These are phyloP conservation scores for Musca domestica DNA, from an alignment of 1,140 invertebrate genomes.

Conservation along the genomic window DNA sequence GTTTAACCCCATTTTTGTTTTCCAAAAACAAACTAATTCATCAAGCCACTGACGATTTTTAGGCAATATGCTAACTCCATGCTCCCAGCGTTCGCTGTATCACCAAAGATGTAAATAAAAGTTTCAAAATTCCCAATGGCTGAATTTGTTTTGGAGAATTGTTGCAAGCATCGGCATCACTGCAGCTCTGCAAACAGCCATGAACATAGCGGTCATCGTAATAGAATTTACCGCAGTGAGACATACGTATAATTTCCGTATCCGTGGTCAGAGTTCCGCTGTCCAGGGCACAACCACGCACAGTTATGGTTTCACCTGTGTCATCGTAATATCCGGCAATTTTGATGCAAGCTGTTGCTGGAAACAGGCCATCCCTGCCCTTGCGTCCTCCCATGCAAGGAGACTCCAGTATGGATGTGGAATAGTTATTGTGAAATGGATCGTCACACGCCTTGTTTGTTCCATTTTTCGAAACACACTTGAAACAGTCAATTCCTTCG, in stretches of 20 bases:
- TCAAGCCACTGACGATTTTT: no score
- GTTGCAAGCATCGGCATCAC: constrained; percentile 84
- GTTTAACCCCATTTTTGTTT: no score
- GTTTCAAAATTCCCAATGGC: no score
- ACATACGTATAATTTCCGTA: constrained; percentile 90
- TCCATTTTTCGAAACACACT: constrained; percentile 89
- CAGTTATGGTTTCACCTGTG: constrained; percentile 73
- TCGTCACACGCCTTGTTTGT: constrained; percentile 88
- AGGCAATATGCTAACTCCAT: no score
- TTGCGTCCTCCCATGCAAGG: constrained; percentile 93
- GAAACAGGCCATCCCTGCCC: constrained; percentile 88
- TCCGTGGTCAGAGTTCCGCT: constrained; percentile 89
- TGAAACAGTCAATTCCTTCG: constrained; percentile 85
- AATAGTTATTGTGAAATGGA: constrained; percentile 94
- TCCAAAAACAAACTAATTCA: no score
- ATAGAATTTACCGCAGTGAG: constrained; percentile 87
- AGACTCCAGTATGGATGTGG: constrained; percentile 76
- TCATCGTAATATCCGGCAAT: constrained; percentile 81
- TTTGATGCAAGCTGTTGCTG: constrained; percentile 96
- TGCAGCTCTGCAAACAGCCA: constrained; percentile 84
- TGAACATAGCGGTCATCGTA: constrained; percentile 84
- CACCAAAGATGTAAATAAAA: no score
- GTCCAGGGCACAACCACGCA: constrained; percentile 87
- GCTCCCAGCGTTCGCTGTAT: no score
- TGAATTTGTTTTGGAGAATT: constrained; percentile 24